phyloP scores from a whole-genome alignment of 2,888 invertebrate species.

The Euproctis similis region DNA sequence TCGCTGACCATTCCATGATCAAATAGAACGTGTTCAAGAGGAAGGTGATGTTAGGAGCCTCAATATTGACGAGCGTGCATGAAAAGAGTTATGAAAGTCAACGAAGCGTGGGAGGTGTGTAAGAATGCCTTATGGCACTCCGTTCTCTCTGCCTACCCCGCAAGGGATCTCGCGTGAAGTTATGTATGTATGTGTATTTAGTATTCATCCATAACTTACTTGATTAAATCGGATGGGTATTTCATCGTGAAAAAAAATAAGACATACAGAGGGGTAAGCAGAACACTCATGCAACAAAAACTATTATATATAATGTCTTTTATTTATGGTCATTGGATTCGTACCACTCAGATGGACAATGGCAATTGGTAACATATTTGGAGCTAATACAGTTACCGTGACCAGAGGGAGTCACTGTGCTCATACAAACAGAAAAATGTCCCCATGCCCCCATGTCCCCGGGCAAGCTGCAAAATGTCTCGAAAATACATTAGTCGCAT shows the following conservation, averaged over 20 bases:
- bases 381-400: constrained; percentile 69
- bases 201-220: too few species aligned
- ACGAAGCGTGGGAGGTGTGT: too few species aligned
- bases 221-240: too few species aligned
- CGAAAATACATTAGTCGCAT: constrained; percentile 74
- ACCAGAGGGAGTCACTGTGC: constrained; percentile 49
- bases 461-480: constrained; percentile 75
- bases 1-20: too few species aligned
- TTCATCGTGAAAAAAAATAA: constrained; percentile 32
- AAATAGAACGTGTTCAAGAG: too few species aligned
- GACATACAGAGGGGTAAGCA: constrained; percentile 34
- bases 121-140: too few species aligned
- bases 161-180: too few species aligned
- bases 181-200: too few species aligned
- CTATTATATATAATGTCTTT: constrained; percentile 47
- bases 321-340: constrained; percentile 67
- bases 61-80: too few species aligned
- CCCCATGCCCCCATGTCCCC: constrained; percentile 65
- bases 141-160: too few species aligned
- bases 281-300: constrained; percentile 28
- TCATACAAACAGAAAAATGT: constrained; percentile 70
- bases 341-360: constrained; percentile 61
- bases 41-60: too few species aligned
- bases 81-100: too few species aligned
- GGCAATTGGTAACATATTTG: constrained; percentile 73